Evolutionary conservation across 2,797 vertebrate genomes (phyloP), one percentile per base, ranked within the genome.

Genomic region (Alca torda): DNA sequence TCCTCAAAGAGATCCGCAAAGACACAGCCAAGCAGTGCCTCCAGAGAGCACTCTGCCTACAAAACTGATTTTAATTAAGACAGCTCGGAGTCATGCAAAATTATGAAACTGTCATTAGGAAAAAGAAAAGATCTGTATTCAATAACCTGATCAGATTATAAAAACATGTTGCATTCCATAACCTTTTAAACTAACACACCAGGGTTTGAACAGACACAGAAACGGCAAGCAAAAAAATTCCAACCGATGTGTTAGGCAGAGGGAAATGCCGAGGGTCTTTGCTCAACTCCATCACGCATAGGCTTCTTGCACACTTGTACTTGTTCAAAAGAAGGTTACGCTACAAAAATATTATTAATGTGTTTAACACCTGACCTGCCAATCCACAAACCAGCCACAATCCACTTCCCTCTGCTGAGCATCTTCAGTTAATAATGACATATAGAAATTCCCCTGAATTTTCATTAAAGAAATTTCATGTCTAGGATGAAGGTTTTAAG

Each of bases 81-180:
- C 80, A 79, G 88, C 88, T 80, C 1, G 0, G 90, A 94, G 88
- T 41, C 75, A 77, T 37, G 75, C 0, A 1, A 94, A 96, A 92
- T 95, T 64, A 92, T 2, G 3, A 43, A 91, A 72, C 78, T 92
- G 68, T 92, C 94, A 84, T 6, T 85, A 78, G 60, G 81, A 88
- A 69, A n/a, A 76, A 81, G 81, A 68, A 85, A 80, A 91, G 61
- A 57, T 92, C 93, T 95, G 91, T 30, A 54, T 93, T 90, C 92
- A 95, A 93, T 90, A 97, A 95, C 64, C 63, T 84, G 84, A 87
- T 95, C 48, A 31, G 78, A 95, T 95, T 94, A 92, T 89, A 95
- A 77, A 93, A 95, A 68, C 68, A 89, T 70, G 53, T 67, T 68
- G 81, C 84, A 87, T 83, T 88, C 91, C 91, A 73, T 56, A 73